Evolutionary conservation across 2,797 vertebrate genomes (phyloP).

Genomic region (Xiphophorus birchmanni): DNA sequence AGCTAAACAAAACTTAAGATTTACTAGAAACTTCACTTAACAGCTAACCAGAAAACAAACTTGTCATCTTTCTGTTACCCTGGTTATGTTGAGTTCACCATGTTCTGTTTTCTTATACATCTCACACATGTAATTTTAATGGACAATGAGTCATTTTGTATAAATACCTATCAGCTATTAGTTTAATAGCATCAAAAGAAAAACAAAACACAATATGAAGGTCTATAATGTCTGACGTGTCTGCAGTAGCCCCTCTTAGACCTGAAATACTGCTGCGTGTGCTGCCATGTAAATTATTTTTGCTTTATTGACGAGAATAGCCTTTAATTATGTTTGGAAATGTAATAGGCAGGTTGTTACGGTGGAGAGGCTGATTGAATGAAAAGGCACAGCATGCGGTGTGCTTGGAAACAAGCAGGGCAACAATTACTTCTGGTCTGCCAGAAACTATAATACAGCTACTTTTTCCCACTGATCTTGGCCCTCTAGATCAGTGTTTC

Average conservation of each 20-base stretch:
- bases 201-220: background rate
- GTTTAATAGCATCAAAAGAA: background rate
- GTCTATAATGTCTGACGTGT: background rate
- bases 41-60: background rate
- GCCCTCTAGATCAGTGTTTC: too few species aligned
- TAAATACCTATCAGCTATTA: background rate
- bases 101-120: background rate
- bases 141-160: background rate
- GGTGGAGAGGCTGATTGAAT: too few species aligned
- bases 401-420: background rate
- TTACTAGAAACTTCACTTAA: background rate
- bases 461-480: too few species aligned
- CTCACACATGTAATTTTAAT: background rate
- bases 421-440: background rate
- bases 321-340: background rate
- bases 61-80: background rate
- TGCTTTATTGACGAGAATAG: background rate
- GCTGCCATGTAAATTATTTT: background rate
- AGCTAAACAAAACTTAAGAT: background rate
- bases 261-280: background rate
- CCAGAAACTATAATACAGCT: background rate
- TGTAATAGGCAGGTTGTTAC: background rate
- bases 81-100: background rate
- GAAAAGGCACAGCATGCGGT: background rate
- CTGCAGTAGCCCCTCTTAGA: too few species aligned